Evolutionary conservation across 1,140 invertebrate species (phyloP), one percentile per base, ranked within the genome.

Genomic region (Drosophila dunni): DNA sequence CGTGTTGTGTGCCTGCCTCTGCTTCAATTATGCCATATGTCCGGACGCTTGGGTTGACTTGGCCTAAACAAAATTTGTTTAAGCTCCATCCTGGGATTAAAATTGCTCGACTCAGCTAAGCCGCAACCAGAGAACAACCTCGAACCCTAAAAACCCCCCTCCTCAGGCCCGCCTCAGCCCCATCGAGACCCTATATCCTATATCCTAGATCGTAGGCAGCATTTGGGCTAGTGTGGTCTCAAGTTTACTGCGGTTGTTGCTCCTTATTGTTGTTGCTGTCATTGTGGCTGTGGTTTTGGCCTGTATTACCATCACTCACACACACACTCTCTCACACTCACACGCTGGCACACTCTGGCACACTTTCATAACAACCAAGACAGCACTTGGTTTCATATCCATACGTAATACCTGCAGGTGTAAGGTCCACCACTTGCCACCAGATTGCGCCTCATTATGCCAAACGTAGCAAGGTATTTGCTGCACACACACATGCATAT

Each of bases 11-110:
- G 17, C 17, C 56, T 38, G 64, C 62, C 72, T 76, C 67, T 72
- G 63, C 84, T 81, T 75, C 85, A 90, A 84, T 90, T 84, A 88
- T 83, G 69, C 69, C 81, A 83, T 88, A 88, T 89, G 84, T 89
- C 73, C 76, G 63, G 40, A 24, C 53, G 48, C 69, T 70, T 50
- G 60, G 74, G 58, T 42, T 75, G 71, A 64, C 38, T 73, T 69
- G 53, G 74, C 84, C 63, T 58, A 73, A 77, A 81, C 78, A 89
- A 88, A 88, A 89, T 88, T 88, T 89, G 83, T 88, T 88, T 89
- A 89, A 88, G 83, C 83, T 78, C 58, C 73, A 79, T 72, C 71
- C 61, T 60, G 83, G 82, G 79, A 88, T 83, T 88, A 78, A 88
- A 88, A 88, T 88, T 86, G 81, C 76, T 64, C 60, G 48, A 42